These are phyloP conservation scores for Brachionus koreanus DNA, from an alignment of 1,140 invertebrate genomes.

Conservation along the genomic window DNA sequence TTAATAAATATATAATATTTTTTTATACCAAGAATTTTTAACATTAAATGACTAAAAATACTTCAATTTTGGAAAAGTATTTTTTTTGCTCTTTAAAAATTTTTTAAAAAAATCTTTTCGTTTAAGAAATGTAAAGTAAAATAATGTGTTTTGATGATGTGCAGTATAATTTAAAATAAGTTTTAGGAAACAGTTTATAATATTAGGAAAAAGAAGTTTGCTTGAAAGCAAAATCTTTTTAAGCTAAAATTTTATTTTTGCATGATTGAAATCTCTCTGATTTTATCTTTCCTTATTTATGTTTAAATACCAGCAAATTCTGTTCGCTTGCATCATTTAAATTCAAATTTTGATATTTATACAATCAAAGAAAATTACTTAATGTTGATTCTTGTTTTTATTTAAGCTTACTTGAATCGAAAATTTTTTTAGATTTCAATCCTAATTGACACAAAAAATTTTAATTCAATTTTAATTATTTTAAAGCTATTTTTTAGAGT, in stretches of 20 bases:
- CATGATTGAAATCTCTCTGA: not conserved
- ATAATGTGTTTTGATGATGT: not conserved
- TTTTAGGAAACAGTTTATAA: not conserved
- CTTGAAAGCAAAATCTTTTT: not conserved
- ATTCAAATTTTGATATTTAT: not conserved
- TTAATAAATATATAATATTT: too few species aligned
- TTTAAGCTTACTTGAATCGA: not conserved
- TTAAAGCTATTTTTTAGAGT: too few species aligned
- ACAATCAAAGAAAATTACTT: not conserved
- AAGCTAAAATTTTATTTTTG: not conserved
- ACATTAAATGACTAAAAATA: too few species aligned
- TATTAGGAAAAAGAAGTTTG: not conserved
- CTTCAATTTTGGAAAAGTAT: too few species aligned
- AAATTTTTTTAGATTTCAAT: not conserved
- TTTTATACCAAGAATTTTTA: too few species aligned
- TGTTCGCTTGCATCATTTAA: not conserved
- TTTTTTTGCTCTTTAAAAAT: too few species aligned
- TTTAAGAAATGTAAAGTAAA: too few species aligned
- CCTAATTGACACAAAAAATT: too few species aligned
- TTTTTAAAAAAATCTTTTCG: too few species aligned
- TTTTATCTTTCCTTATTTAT: not conserved
- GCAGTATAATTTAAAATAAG: not conserved
- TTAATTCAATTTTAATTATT: too few species aligned
- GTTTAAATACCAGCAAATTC: not conserved
- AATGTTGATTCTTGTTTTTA: not conserved